Evolutionary conservation across 2,113 vertebrate species (phyloP), one percentile per base, ranked within the genome.

Genomic region (Prochilodus magdalenae): DNA sequence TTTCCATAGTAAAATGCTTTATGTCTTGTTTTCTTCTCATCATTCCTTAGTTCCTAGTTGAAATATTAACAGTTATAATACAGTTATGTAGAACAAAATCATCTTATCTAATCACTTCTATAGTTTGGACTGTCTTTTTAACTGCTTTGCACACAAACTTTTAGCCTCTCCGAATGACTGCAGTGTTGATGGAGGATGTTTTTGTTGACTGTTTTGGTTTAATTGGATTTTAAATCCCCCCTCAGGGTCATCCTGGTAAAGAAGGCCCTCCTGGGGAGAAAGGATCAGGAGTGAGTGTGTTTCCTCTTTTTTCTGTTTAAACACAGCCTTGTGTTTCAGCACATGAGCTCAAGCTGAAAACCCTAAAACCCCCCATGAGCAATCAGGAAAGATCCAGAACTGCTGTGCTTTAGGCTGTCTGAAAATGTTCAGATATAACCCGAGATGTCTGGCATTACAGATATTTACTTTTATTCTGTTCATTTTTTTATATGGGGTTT

Each of bases 231-330:
- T 66, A 15, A 66, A 44, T 36, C 33, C 1, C 81, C 89, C 87
- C 80, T 74, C 82, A 99, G 98, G 98, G 98, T 86, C 97, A 99
- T 82, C 98, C 97, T 77, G 98, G 98, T 4, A 99, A 99, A 93
- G 98, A 99, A 86, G 98, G 98, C 75, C 96, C 96, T 70, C 83
- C 96, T 22, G 98, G 97, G 88, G 97, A 99, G 84, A 99, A 99
- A 89, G 97, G 97, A 82, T 86, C 93, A 78, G 69, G 92, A 90
- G 98, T 99, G 92, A 91, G 97, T 96, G 29, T 40, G 40, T 73
- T 77, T 69, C 27, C 11, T 22, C 62, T 20, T 24, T 47, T 44
- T 1, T n/a, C 20, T 44, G 11, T 24, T 12, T n/a, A 26, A 55
- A 7, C 20, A 51, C 49, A 51, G 49, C 49, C 18, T 51, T 51